Evolutionary conservation across 2,888 invertebrate species (phyloP).

Genomic region (Adelognathus sp.): DNA sequence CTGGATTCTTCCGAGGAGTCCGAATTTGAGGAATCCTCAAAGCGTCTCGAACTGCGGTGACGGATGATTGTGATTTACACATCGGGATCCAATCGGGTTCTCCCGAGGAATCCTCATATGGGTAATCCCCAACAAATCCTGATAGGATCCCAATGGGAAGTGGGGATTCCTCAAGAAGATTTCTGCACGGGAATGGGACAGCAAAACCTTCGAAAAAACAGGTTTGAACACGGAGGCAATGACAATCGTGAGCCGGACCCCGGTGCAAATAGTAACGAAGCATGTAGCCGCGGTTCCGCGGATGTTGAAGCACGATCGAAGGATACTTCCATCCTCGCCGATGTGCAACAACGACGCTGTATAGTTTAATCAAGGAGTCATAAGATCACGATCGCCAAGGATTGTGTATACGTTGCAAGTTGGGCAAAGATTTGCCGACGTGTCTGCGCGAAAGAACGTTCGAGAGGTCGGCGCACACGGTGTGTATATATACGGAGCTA

Average conservation of each 20-base stretch:
- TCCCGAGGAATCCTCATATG: too few relatives aligned
- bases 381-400: constrained; percentile 47
- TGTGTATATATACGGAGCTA: constrained; percentile 2
- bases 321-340: neutral
- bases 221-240: neutral
- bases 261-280: neutral
- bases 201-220: too few relatives aligned
- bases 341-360: neutral
- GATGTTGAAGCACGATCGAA: neutral
- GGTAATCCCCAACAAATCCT: too few relatives aligned
- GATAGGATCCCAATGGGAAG: too few relatives aligned
- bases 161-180: too few relatives aligned
- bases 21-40: too few relatives aligned
- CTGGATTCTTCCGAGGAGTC: too few relatives aligned
- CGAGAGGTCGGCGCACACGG: neutral
- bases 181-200: too few relatives aligned
- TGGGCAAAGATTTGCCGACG: constrained; percentile 58
- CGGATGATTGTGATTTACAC: too few relatives aligned
- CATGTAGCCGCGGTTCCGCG: neutral
- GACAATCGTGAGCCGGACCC: constrained; percentile 13
- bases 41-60: too few relatives aligned
- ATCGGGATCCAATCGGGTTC: too few relatives aligned
- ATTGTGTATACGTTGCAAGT: constrained; percentile 51
- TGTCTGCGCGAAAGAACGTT: constrained; percentile 27
- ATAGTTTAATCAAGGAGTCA: constrained; percentile 54